Evolutionary conservation across 2,888 invertebrate species (phyloP).

Genomic region (Nymphalis polychloros): DNA sequence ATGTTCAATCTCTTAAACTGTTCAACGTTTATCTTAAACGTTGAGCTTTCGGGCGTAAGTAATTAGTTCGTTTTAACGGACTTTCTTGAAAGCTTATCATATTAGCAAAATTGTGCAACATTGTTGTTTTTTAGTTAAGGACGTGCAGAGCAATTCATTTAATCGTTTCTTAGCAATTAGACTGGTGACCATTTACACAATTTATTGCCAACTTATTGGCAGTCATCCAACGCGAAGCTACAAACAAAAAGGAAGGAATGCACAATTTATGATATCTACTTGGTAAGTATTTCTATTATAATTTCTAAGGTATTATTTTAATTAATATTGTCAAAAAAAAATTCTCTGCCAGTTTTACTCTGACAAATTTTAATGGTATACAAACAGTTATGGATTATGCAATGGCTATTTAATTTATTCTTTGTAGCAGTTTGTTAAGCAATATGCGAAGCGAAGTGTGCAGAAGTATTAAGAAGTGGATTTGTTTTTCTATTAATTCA

Average conservation of each 20-base stretch:
- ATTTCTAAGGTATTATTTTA: neutral
- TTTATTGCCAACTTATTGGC: conserved; percentile 40
- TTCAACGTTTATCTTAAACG: neutral
- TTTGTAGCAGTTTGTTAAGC: no score
- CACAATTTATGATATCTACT: conserved; percentile 22
- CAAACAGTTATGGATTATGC: no score
- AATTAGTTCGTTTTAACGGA: neutral
- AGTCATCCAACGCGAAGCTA: conserved; percentile 29
- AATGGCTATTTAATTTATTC: no score
- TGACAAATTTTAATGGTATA: no score
- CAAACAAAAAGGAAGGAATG: conserved; percentile 30
- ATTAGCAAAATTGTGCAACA: conserved; percentile 12
- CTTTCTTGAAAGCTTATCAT: conserved; percentile 5
- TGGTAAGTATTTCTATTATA: neutral
- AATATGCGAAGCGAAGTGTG: no score
- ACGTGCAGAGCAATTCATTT: conserved; percentile 36
- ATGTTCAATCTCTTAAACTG: neutral
- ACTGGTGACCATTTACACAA: conserved; percentile 37
- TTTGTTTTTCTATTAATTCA: no score
- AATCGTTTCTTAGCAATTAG: conserved; percentile 39
- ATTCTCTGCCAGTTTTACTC: no score
- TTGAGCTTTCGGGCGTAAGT: neutral
- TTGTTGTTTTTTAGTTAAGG: conserved; percentile 19
- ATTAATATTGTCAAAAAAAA: neutral
- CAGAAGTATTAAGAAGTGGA: no score